Evolutionary conservation across 2,797 vertebrate species (phyloP), one percentile per base, ranked within the genome.

Genomic region (Macropodus opercularis): DNA sequence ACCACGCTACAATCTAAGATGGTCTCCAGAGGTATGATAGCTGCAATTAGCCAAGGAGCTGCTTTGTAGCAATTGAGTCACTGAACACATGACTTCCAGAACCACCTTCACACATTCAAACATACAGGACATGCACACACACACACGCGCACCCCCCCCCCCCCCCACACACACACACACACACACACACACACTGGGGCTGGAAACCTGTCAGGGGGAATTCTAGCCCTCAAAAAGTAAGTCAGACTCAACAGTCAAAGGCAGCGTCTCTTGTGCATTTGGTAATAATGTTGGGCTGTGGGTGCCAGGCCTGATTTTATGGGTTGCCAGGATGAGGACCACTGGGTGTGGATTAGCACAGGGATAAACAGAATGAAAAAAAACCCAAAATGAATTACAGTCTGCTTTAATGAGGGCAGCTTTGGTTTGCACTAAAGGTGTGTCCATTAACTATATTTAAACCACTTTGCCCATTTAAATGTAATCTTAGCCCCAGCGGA

Each of bases 41-140:
- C 80, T 77, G 79, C 88, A 91, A 91, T 91, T 90, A 91, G 66
- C 73, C 42, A 71, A 69, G 78, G 78, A 83, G 76, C 53, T 77
- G 68, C 65, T 68, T 55, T 65, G 59, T 60, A 61, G 53, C 48
- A 34, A 1, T 53, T 66, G 64, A 71, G 68, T 79, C 49, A 59
- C 43, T 77, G 56, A 39, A 71, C 63, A 55, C n/a, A n/a, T n/a
- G n/a, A n/a, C n/a, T n/a, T 69, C 31, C 52, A 51, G 46, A 63
- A 46, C 49, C 63, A 49, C 58, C 35, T 24, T 32, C 26, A 48
- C 51, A 49, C 41, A 21, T 19, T n/a, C n/a, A 21, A 57, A 62
- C 50, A 48, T 49, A 70, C 49, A 44, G 4, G 12, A 17, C 35
- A 44, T 35, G 18, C 13, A 44, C 10, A 36, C 11, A n/a, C n/a